Conservation (phyloP, 2,113 vertebrate species). For the Centropus unirufus region DNA sequence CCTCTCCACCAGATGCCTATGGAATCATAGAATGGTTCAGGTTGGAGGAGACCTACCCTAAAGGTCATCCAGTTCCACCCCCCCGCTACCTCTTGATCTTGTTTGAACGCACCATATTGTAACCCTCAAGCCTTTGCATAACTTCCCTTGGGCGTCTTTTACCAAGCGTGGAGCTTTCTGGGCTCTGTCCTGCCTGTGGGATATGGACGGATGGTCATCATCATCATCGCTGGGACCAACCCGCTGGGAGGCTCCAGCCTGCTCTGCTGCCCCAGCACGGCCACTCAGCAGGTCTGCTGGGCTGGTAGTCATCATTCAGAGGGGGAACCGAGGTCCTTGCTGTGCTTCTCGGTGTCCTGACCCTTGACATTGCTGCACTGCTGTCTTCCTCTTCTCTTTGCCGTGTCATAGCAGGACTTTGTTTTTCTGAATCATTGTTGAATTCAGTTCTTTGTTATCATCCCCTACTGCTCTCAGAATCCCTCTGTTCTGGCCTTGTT, state of each 20-base stretch:
- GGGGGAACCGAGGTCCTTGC: background rate
- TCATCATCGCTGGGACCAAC: background rate
- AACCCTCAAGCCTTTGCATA: background rate
- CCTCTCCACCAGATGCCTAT: background rate
- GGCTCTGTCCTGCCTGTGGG: background rate
- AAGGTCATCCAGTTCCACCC: no score
- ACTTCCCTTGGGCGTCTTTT: background rate
- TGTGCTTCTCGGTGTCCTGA: background rate
- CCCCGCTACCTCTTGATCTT: background rate
- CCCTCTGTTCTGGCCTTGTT: background rate
- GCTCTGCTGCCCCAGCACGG: background rate
- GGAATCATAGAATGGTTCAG: no score
- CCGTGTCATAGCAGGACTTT: background rate
- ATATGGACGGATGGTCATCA: background rate
- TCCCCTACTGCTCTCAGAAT: background rate
- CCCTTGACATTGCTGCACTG: fast-evolving
- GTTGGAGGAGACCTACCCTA: no score
- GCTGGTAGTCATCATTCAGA: fast-evolving
- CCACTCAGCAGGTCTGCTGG: background rate
- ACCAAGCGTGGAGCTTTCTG: background rate
- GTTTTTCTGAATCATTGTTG: background rate
- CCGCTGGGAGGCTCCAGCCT: background rate
- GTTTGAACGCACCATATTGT: background rate
- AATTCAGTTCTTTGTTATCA: background rate
- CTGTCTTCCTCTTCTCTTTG: background rate